phyloP scores from a whole-genome alignment of 2,113 vertebrate species.

The Coptodon rendalli region DNA sequence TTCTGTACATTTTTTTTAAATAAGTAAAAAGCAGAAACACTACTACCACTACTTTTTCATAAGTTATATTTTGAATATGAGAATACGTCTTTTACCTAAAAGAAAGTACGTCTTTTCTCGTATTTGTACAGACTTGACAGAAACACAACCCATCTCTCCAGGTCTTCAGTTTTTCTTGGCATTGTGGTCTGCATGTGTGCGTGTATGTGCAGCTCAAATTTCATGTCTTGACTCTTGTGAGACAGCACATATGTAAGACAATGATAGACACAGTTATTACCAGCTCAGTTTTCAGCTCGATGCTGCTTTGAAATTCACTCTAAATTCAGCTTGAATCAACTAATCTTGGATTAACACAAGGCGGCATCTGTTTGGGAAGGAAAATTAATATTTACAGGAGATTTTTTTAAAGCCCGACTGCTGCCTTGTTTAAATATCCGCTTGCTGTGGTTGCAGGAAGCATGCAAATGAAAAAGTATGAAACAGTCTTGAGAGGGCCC shows the following conservation, averaged over 20 bases:
- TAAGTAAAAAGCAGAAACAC: not conserved
- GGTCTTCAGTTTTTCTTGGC: not conserved
- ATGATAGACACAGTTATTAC: conserved; percentile 1
- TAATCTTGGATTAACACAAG: conserved; percentile 27
- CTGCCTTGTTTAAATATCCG: conserved; percentile 24
- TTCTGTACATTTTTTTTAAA: not conserved
- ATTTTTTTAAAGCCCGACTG: not conserved
- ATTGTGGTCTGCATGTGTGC: not conserved
- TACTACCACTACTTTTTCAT: not conserved
- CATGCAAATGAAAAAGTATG: conserved; percentile 12
- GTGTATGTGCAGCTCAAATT: not conserved
- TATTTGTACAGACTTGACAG: not conserved
- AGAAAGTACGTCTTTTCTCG: not conserved
- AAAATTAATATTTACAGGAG: conserved; percentile 31
- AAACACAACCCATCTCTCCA: not conserved
- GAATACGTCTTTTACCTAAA: not conserved
- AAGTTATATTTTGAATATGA: not conserved
- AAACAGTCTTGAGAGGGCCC: not conserved
- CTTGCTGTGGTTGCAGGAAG: not conserved
- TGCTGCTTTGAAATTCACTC: not conserved
- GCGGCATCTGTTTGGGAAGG: conserved; percentile 20
- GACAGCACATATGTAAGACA: not conserved
- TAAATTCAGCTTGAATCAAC: conserved; percentile 8
- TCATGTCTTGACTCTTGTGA: not conserved
- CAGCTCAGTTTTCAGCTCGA: not conserved